Base-by-base conservation (phyloP, 2,797 vertebrate species). In the Microcaecilia unicolor region DNA sequence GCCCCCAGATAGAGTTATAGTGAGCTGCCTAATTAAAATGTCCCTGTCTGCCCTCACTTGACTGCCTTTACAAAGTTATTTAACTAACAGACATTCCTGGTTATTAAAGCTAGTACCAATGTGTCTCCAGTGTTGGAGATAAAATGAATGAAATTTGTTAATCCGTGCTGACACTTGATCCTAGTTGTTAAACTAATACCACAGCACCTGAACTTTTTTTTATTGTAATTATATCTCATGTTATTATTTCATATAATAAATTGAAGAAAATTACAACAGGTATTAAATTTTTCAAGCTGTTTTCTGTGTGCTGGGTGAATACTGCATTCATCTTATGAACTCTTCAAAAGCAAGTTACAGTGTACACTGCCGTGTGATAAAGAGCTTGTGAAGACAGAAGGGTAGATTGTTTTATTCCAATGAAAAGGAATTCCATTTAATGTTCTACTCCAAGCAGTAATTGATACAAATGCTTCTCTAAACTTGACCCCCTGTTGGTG, bases 21-120 rank as follows among this genome's bases (percentile, higher is more conserved):
- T 28, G 30, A 76, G 64, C 68, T 54, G 66, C 60, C 78, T 81
- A 76, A 84, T 84, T 82, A 78, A 81, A 80, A 70, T 76, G 75
- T 74, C 68, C 51, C 61, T 65, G 78, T 70, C 75, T 58, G 61
- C 74, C 67, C 71, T 74, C 64, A 56, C 67, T 72, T 54, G 58
- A 70, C 75, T 72, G 55, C 64, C 67, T 76, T 70, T 59, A 64
- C 53, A 63, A 78, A 76, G 71, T 67, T 72, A 58, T 76, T 76
- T 76, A 62, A 67, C 70, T 72, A 67, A 56, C 68, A 80, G 73
- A 72, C 81, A 78, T 80, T 80, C 78, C 67, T 67, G 68, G 56
- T 68, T 59, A 66, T 76, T 72, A 59, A 40, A 61, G 60, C 61
- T 32, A 34, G 73, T 64, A 66, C 64, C 59, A 36, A 65, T 13